A percentile compares a stretch with the other conserved stretches of the same genome.
These are phyloP conservation scores for Sebastes itinus DNA, from an alignment of 2,797 vertebrate genomes.

Conservation along the genomic window DNA sequence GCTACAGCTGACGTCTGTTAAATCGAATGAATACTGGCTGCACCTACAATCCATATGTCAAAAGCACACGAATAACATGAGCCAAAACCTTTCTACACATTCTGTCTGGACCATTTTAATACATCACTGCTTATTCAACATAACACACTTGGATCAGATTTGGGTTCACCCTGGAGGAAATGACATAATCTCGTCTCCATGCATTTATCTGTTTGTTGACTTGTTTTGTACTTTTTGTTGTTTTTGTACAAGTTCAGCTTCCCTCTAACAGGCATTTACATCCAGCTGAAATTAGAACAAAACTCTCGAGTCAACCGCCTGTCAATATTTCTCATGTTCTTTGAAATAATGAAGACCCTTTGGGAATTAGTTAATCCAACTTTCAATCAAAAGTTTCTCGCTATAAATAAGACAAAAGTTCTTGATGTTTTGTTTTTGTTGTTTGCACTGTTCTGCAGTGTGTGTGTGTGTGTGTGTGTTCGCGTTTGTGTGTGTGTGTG, in stretches of 20 bases:
- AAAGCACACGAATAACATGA: not conserved
- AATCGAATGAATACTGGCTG: too few relatives aligned
- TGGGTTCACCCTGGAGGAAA: not conserved
- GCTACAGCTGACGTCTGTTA: not conserved
- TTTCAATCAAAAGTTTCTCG: conserved; percentile 44
- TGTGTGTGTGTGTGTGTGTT: not conserved
- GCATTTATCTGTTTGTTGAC: not conserved
- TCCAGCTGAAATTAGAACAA: conserved; percentile 52
- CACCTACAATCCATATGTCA: not conserved
- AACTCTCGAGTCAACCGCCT: conserved; percentile 27
- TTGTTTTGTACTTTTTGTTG: not conserved
- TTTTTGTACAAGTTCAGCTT: not conserved
- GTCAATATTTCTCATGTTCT: conserved; percentile 42
- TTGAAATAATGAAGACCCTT: conserved; percentile 27
- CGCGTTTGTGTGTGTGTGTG: not conserved
- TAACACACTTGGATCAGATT: not conserved
- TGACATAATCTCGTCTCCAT: not conserved
- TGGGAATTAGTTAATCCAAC: conserved; percentile 34
- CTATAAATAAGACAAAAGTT: conserved; percentile 49
- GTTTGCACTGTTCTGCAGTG: not conserved
- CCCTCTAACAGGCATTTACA: conserved; percentile 8
- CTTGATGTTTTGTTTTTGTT: conserved; percentile 30
- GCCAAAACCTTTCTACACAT: not conserved
- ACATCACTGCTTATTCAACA: not conserved
- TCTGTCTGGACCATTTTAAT: not conserved